Conservation (phyloP, 2,888 invertebrate genomes). For the Copidosoma aretas region DNA sequence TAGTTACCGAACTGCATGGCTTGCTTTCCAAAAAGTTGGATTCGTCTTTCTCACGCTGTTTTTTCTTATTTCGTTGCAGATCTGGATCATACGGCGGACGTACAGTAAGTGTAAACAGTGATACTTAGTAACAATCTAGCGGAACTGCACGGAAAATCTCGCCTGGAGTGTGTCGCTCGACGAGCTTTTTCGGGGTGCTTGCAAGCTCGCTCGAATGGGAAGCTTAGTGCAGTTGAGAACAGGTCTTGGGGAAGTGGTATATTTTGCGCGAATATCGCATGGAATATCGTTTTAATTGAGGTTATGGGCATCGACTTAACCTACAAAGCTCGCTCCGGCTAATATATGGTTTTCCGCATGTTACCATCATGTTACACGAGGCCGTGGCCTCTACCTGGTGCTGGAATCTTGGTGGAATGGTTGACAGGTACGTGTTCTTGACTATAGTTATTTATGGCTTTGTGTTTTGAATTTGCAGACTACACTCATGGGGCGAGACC, state of each 20-base stretch:
- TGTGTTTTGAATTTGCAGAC: constrained; percentile 63
- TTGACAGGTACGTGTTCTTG: too few species aligned
- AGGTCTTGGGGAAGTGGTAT: not conserved
- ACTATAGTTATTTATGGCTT: not conserved
- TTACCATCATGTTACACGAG: not conserved
- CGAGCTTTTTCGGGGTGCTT: not conserved
- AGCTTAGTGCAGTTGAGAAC: not conserved
- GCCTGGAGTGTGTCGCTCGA: too few species aligned
- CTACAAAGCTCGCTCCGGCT: constrained; percentile 22
- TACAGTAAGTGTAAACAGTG: constrained; percentile 86
- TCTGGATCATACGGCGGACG: constrained; percentile 97
- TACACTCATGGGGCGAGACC: constrained; percentile 91
- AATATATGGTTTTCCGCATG: too few species aligned
- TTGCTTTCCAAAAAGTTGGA: not conserved
- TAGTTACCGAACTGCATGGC: not conserved
- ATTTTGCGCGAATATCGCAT: too few species aligned
- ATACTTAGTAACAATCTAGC: too few species aligned
- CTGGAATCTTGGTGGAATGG: too few species aligned
- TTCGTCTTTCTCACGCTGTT: not conserved
- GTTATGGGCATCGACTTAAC: constrained; percentile 37
- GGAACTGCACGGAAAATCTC: not conserved
- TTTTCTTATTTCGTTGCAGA: constrained; percentile 68
- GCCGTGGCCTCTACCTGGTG: not conserved
- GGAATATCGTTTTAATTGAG: constrained; percentile 20
- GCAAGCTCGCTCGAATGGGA: not conserved